These are phyloP conservation scores for Choristoneura fumiferana DNA, from an alignment of 1,140 invertebrate species.

Conservation along the genomic window DNA sequence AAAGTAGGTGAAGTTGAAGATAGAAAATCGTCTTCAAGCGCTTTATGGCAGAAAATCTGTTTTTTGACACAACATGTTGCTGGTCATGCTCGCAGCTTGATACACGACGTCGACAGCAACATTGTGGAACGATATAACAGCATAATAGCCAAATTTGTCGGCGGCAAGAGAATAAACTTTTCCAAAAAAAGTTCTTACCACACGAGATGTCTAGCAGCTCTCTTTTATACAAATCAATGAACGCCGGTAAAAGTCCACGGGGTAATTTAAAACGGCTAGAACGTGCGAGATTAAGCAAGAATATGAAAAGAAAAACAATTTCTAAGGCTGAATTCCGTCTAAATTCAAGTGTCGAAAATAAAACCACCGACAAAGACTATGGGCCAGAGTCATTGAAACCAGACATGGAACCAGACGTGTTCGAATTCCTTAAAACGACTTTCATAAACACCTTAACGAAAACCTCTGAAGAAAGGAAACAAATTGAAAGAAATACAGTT, in stretches of 20 bases:
- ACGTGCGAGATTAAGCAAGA: background rate
- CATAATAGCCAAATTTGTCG: no score
- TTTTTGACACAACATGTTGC: slow-evolving; percentile 12
- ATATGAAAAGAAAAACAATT: slow-evolving; percentile 17
- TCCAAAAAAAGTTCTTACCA: no score
- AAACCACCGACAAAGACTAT: slow-evolving; percentile 18
- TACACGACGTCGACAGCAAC: slow-evolving; percentile 62
- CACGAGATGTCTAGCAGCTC: no score
- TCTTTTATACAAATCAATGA: slow-evolving; percentile 19
- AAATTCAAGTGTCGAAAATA: background rate
- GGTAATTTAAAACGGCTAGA: slow-evolving; percentile 19
- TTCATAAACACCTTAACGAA: slow-evolving; percentile 27
- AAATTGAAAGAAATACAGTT: slow-evolving; percentile 38
- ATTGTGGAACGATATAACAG: slow-evolving; percentile 37
- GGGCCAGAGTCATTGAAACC: slow-evolving; percentile 19
- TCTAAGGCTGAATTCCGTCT: background rate
- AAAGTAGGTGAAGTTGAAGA: background rate
- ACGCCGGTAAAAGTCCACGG: slow-evolving; percentile 19
- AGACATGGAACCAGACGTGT: slow-evolving; percentile 19
- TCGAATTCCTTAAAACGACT: slow-evolving; percentile 21
- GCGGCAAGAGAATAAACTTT: no score
- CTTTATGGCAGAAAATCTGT: slow-evolving; percentile 14
- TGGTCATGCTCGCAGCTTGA: slow-evolving; percentile 31
- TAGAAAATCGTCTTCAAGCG: background rate
- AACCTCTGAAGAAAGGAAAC: slow-evolving; percentile 21